Conservation (phyloP, 2,888 invertebrate species). For the Drosophila atripex region DNA sequence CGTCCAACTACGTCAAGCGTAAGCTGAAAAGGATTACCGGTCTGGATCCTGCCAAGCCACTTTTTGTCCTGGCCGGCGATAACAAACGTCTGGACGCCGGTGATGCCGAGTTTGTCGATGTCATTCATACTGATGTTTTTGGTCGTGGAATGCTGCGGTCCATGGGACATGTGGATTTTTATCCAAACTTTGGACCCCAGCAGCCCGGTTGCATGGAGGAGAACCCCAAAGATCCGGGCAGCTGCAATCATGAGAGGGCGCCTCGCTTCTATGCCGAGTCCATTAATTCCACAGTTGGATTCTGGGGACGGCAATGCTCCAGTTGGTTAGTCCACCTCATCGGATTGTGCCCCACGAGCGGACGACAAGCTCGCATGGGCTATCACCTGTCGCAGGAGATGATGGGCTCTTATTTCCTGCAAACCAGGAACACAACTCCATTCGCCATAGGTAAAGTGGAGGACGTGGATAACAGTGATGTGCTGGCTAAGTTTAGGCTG, state of each 20-base stretch:
- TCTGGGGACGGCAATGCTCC: constrained; percentile 85
- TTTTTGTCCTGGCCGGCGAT: constrained; percentile 85
- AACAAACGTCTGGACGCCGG: constrained; percentile 85
- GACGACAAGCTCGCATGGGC: constrained; percentile 84
- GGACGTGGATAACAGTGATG: constrained; percentile 51
- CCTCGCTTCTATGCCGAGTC: constrained; percentile 87
- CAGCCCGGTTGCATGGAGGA: constrained; percentile 86
- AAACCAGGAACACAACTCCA: constrained; percentile 51
- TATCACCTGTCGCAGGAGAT: constrained; percentile 83
- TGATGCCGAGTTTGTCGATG: constrained; percentile 87
- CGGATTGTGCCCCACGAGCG: constrained; percentile 83
- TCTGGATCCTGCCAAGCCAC: constrained; percentile 88
- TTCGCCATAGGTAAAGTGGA: constrained; percentile 67
- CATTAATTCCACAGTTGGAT: constrained; percentile 84
- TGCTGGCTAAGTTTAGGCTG: constrained; percentile 54
- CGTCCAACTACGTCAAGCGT: constrained; percentile 84
- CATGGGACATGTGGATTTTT: constrained; percentile 86
- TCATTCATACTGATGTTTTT: constrained; percentile 87
- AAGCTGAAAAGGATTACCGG: constrained; percentile 85
- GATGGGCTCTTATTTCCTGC: constrained; percentile 85
- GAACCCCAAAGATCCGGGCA: constrained; percentile 84
- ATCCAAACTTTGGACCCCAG: constrained; percentile 85
- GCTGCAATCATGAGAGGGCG: constrained; percentile 87
- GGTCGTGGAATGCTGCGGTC: constrained; percentile 85
- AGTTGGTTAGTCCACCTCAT: constrained; percentile 85